Base-by-base conservation (phyloP, 2,888 invertebrate genomes). In the Mesodorylaimus sp. region DNA sequence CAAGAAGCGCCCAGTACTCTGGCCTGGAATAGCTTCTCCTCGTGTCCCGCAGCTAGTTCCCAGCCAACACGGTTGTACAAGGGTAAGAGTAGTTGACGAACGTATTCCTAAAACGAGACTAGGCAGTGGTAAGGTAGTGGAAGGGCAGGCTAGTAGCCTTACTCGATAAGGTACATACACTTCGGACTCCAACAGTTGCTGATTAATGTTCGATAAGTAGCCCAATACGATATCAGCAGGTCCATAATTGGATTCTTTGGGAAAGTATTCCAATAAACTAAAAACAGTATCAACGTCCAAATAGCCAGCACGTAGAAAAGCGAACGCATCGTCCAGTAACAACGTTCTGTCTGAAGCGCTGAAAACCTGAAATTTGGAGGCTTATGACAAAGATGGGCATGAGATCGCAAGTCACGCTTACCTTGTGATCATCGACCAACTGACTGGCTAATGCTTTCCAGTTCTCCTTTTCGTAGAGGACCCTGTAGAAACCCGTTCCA, bases 401-500 rank as follows among this genome's bases (percentile, higher is more conserved):
- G 32, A 13, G 10, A 32, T 32, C 16, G 10, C 16, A 32, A 13
- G 10, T 32, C 32, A 32, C 16, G 21, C 10, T 39, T 39, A 39
- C 41, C 21, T 39, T 21, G 10, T 13, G 41, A 39, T 7, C 21
- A 7, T 7, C 41, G 7, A 21, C 41, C 41, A 39, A 19, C 5
- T 13, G n/a, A 7, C 21, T 39, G 21, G 21, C 10, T 39, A 39
- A 39, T n/a, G 41, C 41, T 39, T n/a, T n/a, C 49, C 49, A 48
- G 21, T 48, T 48, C 3, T 47, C 21, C 3, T 19, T 7, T 5
- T 48, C 52, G 52, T 52, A 52, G 16, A 45, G 36, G 13, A 52
- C 52, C n/a, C 45, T 38, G 24, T 53, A 52, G 29, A 46, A 52
- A 7, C 52, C 52, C 23, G 27, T 43, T 26, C 47, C 47, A 19